Base-by-base conservation (phyloP, 2,797 vertebrate species). In the Australoheros facetus region DNA sequence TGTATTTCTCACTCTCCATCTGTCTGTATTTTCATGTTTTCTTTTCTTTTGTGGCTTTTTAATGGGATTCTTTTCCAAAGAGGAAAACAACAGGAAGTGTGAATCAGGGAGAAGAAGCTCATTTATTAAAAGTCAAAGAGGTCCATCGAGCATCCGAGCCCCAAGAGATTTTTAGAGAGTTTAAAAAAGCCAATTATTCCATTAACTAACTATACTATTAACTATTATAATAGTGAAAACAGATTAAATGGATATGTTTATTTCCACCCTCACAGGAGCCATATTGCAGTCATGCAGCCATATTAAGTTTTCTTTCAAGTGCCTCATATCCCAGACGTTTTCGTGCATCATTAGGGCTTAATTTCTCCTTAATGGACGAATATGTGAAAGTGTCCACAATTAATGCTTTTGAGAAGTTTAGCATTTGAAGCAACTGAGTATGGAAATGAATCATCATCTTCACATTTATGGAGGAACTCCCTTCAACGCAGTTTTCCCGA, bases 311-410 rank as follows among this genome's bases (percentile, higher is more conserved):
- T 48, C 26, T 48, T 48, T 28, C 62, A 28, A 28, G 39, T 28
- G 39, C 39, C 71, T 48, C 56, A 19, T 73, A 32, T 32, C 71
- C 19, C 39, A 6, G 8, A 73, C 2, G 12, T 21, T 73, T 66
- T 12, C 39, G 45, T 45, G 34, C 23, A n/a, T 39, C 51, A 34
- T 13, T 13, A 48, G n/a, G 28, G n/a, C 53, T 37, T 51, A 51
- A 74, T 59, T 26, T 59, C 28, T 23, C 45, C 28, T 74, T 34
- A 59, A 60, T 60, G 57, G 57, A 60, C 57, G 9, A 39, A 75
- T 73, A 55, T 71, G 69, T 37, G 11, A 71, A 71, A 66, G 48
- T 66, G 62, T 48, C 62, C 62, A 66, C 45, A 66, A 66, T 66
- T 48, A 30, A 66, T 66, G 42, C 42, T 28, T 66, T 66, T 16